Base-by-base conservation (phyloP, 2,888 invertebrate species). In the Machimus atricapillus region DNA sequence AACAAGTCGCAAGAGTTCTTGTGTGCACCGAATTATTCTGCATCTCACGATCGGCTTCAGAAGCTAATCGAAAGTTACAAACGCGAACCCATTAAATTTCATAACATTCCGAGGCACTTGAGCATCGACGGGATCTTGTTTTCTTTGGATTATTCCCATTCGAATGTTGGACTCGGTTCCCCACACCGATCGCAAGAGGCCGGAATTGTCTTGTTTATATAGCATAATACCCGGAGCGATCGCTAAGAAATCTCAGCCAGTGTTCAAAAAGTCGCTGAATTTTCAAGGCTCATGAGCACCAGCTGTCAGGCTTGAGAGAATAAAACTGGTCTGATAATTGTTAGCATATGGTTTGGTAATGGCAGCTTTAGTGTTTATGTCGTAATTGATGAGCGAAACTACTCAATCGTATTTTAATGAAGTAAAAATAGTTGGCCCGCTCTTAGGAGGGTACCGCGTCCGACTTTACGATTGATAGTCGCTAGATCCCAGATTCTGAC, bases 341-440 rank as follows among this genome's bases (percentile, higher is more conserved):
- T 76, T 76, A 76, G 76, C 76, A 76, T 76, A 76, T 76, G 76
- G 76, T 76, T 40, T 37, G 40, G 76, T 40, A 34, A 37, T 78
- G 78, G 40, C 37, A 78, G 78, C 78, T 78, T 78, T 43, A 78
- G 78, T 78, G 78, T 78, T 78, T 78, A 78, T 43, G 78, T 43
- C 43, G 78, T 78, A 78, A 78, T 78, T 78, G 78, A 78, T 78
- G 40, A 78, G 78, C 78, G 43, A 34, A 78, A 40, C 78, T 43
- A 43, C 40, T 78, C 40, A 78, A 78, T 78, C 23, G 78, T 43
- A 40, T 78, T 40, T 78, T 78, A 78, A 78, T 78, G 78, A 78
- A 78, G 40, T 78, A 78, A 78, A 78, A 78, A 78, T 78, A 78
- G 43, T 76, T 34, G 76, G 16, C n/a, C 31, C 76, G 74, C 74